Percentiles rank a stretch among this genome's conserved stretches.
phyloP scores from a whole-genome alignment of 1,140 invertebrate species.

The Apis laboriosa region DNA sequence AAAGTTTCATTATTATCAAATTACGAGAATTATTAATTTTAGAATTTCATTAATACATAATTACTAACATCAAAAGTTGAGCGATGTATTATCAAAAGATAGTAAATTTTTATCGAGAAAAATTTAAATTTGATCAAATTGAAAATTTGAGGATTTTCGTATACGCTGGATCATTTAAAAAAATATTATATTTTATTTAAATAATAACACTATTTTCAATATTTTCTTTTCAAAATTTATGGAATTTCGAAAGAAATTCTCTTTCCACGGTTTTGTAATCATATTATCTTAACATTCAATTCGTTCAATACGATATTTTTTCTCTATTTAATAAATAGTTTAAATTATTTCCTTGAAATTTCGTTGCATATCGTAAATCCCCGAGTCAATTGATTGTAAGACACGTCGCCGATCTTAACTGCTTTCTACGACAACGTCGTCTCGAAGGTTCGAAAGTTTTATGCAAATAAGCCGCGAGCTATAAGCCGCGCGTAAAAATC shows the following conservation, averaged over 20 bases:
- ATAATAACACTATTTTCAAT: neutral
- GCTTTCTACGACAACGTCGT: slow-evolving; percentile 52
- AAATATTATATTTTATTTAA: neutral
- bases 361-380: neutral
- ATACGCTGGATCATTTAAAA: neutral
- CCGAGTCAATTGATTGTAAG: slow-evolving; percentile 15
- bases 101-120: no score
- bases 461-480: slow-evolving; percentile 56
- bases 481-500: slow-evolving; percentile 32
- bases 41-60: no score
- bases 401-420: slow-evolving; percentile 30
- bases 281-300: neutral
- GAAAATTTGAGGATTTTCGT: no score
- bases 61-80: no score
- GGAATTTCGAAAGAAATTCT: neutral
- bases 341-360: neutral
- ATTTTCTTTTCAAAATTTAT: neutral
- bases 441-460: slow-evolving; percentile 59
- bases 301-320: no score
- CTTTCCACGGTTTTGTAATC: neutral
- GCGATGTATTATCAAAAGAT: no score
- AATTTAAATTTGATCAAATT: no score
- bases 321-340: neutral
- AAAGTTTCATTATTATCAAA: no score
- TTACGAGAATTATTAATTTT: no score